Evolutionary conservation across 2,797 vertebrate species (phyloP).

Genomic region (Sparidentex hasta): DNA sequence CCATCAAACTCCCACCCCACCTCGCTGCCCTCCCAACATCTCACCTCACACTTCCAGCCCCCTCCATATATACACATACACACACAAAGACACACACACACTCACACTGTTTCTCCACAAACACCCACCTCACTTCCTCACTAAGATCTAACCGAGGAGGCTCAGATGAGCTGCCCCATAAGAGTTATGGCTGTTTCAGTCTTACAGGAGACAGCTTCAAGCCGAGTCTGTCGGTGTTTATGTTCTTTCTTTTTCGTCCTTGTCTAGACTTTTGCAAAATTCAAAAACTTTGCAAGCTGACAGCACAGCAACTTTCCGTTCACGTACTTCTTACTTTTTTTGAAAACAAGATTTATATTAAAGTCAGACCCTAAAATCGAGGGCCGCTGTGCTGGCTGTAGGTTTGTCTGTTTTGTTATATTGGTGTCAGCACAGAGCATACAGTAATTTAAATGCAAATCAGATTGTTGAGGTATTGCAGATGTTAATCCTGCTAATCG

Average conservation of each 20-base stretch:
- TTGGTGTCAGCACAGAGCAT: constrained; percentile 74
- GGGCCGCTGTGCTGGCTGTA: constrained; percentile 31
- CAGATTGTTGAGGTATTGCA: constrained; percentile 79
- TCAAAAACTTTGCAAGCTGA: constrained; percentile 89
- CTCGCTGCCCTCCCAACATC: constrained; percentile 88
- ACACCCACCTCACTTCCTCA: constrained; percentile 65
- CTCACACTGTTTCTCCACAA: constrained; percentile 61
- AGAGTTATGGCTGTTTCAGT: constrained; percentile 97
- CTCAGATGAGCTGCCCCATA: constrained; percentile 94
- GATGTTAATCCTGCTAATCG: constrained; percentile 83
- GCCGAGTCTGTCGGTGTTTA: constrained; percentile 77
- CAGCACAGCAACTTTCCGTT: constrained; percentile 57
- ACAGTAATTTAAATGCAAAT: constrained; percentile 86
- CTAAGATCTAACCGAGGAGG: constrained; percentile 87
- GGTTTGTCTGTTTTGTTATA: constrained; percentile 77
- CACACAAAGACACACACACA: constrained; percentile 38
- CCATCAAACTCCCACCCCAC: constrained; percentile 92
- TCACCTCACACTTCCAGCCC: constrained; percentile 81
- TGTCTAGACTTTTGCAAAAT: constrained; percentile 65
- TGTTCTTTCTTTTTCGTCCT: constrained; percentile 76
- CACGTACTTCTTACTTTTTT: not conserved
- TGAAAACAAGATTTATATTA: constrained; percentile 34
- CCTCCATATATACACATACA: constrained; percentile 65
- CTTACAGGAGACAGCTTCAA: constrained; percentile 91
- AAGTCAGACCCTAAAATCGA: constrained; percentile 46